Conservation (phyloP, 2,888 invertebrate genomes). For the Stramonita haemastoma region DNA sequence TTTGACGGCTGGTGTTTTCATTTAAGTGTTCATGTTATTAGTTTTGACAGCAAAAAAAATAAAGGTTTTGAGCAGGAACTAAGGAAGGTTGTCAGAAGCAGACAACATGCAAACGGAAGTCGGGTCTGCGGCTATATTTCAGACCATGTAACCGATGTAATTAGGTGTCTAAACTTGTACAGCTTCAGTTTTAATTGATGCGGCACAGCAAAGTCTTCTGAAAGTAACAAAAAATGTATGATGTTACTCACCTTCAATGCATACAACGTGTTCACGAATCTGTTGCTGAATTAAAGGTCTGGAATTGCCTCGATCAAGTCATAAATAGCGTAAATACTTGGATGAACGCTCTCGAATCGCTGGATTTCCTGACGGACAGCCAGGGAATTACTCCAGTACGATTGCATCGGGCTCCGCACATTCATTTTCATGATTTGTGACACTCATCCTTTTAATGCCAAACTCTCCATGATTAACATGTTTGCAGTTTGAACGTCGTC, state of each 20-base stretch:
- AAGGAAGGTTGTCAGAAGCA: too few species aligned
- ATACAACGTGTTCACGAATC: constrained; percentile 98
- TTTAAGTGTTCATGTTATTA: too few species aligned
- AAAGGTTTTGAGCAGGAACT: too few species aligned
- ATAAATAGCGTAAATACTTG: constrained; percentile 98
- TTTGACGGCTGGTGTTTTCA: too few species aligned
- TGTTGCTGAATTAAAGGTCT: constrained; percentile 94
- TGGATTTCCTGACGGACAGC: constrained; percentile 87
- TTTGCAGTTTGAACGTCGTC: constrained; percentile 49
- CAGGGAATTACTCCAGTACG: constrained; percentile 84
- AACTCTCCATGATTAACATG: constrained; percentile 50
- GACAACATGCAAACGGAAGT: too few species aligned
- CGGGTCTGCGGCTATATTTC: too few species aligned
- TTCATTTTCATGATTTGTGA: constrained; percentile 68
- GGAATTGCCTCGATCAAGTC: constrained; percentile 95
- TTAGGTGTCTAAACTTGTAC: too few species aligned
- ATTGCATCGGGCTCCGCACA: constrained; percentile 75
- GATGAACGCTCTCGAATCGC: constrained; percentile 99
- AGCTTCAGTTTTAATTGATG: neutral
- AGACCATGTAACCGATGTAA: too few species aligned
- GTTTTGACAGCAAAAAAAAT: too few species aligned
- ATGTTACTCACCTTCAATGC: constrained; percentile 92
- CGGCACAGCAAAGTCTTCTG: neutral
- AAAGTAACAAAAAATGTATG: neutral
- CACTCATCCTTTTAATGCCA: constrained; percentile 62